These are phyloP conservation scores for Oscheius sp. DNA, from an alignment of 2,888 invertebrate species.

Conservation along the genomic window DNA sequence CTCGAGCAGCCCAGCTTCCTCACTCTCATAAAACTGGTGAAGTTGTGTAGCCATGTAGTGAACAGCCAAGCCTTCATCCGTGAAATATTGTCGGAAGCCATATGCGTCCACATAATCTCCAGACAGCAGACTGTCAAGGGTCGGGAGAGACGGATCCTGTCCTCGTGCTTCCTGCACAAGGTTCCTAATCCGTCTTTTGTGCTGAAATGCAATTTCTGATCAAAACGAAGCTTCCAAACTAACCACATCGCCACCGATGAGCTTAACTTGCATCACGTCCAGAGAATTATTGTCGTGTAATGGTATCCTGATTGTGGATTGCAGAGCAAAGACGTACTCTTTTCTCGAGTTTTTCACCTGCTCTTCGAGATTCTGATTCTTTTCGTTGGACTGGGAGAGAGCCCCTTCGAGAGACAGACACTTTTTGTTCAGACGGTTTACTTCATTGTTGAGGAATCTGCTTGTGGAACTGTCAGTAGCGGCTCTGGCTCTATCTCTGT, in stretches of 20 bases:
- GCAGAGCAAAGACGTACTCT: slow-evolving; percentile 60
- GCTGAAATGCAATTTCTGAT: slow-evolving; percentile 70
- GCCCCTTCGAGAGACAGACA: slow-evolving; percentile 72
- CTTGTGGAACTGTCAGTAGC: slow-evolving; percentile 73
- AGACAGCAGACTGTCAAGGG: slow-evolving; percentile 43
- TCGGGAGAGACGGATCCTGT: slow-evolving; percentile 76
- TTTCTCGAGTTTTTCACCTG: slow-evolving; percentile 57
- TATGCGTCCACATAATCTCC: slow-evolving; percentile 76
- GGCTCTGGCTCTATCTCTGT: slow-evolving; percentile 28
- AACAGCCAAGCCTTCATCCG: slow-evolving; percentile 75
- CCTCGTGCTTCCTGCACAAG: slow-evolving; percentile 71
- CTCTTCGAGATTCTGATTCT: not conserved
- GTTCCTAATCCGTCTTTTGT: slow-evolving; percentile 74
- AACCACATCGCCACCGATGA: slow-evolving; percentile 76
- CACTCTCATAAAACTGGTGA: slow-evolving; percentile 43
- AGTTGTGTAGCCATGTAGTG: slow-evolving; percentile 77
- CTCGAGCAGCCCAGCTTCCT: not conserved
- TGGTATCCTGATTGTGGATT: slow-evolving; percentile 76
- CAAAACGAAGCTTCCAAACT: slow-evolving; percentile 5
- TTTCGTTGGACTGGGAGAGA: not conserved
- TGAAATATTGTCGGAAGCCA: slow-evolving; percentile 76
- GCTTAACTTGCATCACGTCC: slow-evolving; percentile 76
- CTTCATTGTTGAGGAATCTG: slow-evolving; percentile 76
- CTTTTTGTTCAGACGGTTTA: slow-evolving; percentile 75
- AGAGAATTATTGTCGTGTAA: slow-evolving; percentile 74